Base-by-base conservation (phyloP, 2,113 vertebrate genomes). In the Prionailurus bengalensis region DNA sequence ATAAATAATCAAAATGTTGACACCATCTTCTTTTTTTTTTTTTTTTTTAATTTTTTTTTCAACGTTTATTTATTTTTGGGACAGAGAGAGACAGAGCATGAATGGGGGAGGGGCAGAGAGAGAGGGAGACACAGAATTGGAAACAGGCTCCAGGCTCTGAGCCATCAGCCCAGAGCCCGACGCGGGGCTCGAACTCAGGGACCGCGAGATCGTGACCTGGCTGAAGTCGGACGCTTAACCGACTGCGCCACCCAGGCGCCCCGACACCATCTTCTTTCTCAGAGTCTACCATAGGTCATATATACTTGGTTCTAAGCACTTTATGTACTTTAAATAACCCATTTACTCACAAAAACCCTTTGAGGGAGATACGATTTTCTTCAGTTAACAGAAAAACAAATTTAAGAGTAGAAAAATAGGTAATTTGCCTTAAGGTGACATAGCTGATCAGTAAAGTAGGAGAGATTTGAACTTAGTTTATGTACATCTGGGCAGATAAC, bases 381-480 rank as follows among this genome's bases (percentile, higher is more conserved):
- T 73, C 29, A 78, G 19, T 71, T 89, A 89, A 33, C 36, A 70
- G 25, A 53, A 48, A 39, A 31, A n/a, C 27, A 73, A 82, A 45
- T 68, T 68, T 55, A 68, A 86, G 29, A 73, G 17, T 74, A 71
- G 51, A 81, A 45, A 48, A 45, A 71, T 53, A 73, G 58, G 76
- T 61, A 42, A 66, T 84, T 92, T 93, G 11, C 45, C 29, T 84
- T 78, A 58, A 83, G 4, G 11, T 63, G 31, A 76, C 23, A 89
- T 5, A 89, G 39, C 31, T 93, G 33, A 55, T 70, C 45, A 39
- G 39, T 36, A 80, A 68, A 36, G 36, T 39, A 70, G 19, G 39
- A 70, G 48, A 45, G 42, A 89, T 82, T 82, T 93, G 66, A 94
- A 92, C 53, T 96, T 13, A 12, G 17, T 73, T 79, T 91, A 39